Conservation (phyloP, 2,797 vertebrate genomes). For the Phylloscopus collybita region DNA sequence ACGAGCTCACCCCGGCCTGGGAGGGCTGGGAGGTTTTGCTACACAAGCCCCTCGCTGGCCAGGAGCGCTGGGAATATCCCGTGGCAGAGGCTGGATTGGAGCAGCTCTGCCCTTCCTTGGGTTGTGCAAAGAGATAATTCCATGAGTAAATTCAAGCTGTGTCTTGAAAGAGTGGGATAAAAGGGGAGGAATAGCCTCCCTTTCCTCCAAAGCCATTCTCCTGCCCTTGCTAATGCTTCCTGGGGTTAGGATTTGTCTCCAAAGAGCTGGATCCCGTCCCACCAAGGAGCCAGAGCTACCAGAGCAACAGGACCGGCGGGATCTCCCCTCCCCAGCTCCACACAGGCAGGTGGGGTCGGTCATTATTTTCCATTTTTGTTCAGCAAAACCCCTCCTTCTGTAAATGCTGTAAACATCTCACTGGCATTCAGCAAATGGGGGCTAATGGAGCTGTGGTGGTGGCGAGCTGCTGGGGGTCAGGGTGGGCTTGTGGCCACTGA, state of each 20-base stretch:
- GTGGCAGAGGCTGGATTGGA: background rate
- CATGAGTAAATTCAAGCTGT: background rate
- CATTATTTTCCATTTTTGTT: background rate
- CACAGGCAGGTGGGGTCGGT: background rate
- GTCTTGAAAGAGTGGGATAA: background rate
- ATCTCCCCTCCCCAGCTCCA: background rate
- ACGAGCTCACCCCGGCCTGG: rapidly evolving
- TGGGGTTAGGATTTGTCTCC: rapidly evolving
- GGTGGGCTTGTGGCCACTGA: background rate
- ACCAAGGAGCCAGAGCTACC: background rate
- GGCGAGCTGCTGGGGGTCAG: background rate
- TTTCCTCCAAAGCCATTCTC: background rate
- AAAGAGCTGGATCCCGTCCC: background rate
- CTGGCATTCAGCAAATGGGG: background rate
- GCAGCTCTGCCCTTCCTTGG: background rate
- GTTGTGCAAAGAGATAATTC: background rate
- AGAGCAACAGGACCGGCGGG: rapidly evolving
- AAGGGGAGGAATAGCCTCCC: background rate
- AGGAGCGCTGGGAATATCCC: background rate
- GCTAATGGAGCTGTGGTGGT: background rate
- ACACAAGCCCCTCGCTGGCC: rapidly evolving
- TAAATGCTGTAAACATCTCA: background rate
- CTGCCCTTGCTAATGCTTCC: background rate
- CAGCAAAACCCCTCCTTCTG: background rate
- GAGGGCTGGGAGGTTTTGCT: background rate